Conservation (phyloP, 2,797 vertebrate genomes). For the Clarias laeviceps region DNA sequence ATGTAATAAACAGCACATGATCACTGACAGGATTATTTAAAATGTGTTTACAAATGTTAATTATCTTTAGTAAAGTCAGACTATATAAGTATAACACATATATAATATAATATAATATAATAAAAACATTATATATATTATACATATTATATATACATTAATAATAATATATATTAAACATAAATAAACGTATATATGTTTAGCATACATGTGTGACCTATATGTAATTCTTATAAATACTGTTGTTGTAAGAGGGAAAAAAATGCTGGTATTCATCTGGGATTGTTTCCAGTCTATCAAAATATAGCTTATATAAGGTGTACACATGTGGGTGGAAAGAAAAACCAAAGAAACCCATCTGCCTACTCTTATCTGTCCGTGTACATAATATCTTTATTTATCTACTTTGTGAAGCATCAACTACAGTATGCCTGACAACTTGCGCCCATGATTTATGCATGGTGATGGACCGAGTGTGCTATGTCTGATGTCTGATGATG, state of each 20-base stretch:
- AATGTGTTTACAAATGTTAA: background rate
- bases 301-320: background rate
- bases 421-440: background rate
- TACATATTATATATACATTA: too few relatives aligned
- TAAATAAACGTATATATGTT: background rate
- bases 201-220: background rate
- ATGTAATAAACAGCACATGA: background rate
- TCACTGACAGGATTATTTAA: background rate
- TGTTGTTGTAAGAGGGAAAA: background rate
- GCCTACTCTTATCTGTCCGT: background rate
- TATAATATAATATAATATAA: too few relatives aligned
- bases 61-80: background rate
- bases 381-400: background rate
- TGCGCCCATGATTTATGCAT: background rate
- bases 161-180: background rate
- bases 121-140: too few relatives aligned
- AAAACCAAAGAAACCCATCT: background rate
- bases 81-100: too few relatives aligned
- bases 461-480: conserved; percentile 11
- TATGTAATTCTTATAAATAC: background rate
- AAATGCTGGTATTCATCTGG: background rate
- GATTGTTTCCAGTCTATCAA: conserved; percentile 16
- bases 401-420: background rate
- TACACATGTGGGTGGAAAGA: conserved; percentile 14
- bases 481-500: conserved; percentile 18